Evolutionary conservation across 2,888 invertebrate species (phyloP).

Genomic region (Drosophila atripex): DNA sequence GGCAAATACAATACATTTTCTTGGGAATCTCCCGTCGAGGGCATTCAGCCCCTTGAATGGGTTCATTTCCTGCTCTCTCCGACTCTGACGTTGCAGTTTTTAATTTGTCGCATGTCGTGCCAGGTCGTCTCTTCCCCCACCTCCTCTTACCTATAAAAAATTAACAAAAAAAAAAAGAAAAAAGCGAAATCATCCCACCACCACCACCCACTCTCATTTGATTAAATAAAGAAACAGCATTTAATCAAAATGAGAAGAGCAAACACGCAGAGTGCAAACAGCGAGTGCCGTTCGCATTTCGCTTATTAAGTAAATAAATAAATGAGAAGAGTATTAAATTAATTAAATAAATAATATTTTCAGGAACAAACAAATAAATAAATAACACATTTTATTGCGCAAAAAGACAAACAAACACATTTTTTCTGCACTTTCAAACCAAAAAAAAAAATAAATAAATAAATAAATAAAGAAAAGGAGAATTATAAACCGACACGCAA

Average conservation of each 20-base stretch:
- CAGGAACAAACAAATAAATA: conserved; percentile 61
- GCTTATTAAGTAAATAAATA: conserved; percentile 36
- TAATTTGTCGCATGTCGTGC: conserved; percentile 33
- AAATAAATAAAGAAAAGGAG: neutral
- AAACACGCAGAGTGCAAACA: conserved; percentile 39
- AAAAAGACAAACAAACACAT: conserved; percentile 51
- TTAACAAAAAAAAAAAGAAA: neutral
- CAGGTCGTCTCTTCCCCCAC: neutral
- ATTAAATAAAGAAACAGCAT: conserved; percentile 69
- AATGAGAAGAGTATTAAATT: conserved; percentile 62
- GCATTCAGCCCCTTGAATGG: conserved; percentile 21
- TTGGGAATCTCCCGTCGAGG: conserved; percentile 10
- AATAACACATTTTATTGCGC: conserved; percentile 64
- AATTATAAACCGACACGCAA: conserved; percentile 11
- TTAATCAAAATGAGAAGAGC: conserved; percentile 70
- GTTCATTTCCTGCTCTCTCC: conserved; percentile 21
- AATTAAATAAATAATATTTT: conserved; percentile 66
- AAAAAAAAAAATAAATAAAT: neutral
- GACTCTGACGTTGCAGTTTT: conserved; percentile 26
- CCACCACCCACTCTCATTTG: conserved; percentile 55
- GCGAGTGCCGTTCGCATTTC: conserved; percentile 32
- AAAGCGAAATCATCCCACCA: neutral
- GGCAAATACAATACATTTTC: neutral
- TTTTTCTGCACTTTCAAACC: conserved; percentile 8
- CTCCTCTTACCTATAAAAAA: conserved; percentile 1